Evolutionary conservation across 2,113 vertebrate genomes (phyloP), one percentile per base, ranked within the genome.

Genomic region (Recurvirostra avosetta): DNA sequence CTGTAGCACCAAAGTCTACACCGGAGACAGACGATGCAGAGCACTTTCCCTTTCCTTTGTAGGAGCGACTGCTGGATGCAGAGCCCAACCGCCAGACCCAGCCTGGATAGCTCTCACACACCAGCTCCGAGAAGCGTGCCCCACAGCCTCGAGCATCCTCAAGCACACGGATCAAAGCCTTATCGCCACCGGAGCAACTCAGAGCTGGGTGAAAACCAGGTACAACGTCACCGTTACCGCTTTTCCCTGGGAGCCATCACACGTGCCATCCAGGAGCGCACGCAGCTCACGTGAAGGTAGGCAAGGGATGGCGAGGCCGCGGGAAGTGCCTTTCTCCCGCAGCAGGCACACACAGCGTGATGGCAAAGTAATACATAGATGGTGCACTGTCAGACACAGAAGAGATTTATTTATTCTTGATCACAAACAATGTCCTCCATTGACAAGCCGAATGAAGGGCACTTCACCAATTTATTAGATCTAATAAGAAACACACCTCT

Each of bases 391-490:
- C 91, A 96, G 94, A n/a, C 83, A 95, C 1, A 73, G 88, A 74
- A 86, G 72, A 94, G 95, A 94, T 95, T 95, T 95, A 97, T 97
- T 97, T 97, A 91, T 96, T 96, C 96, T 67, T 88, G 92, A 96
- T 96, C 90, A 77, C 95, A 97, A 97, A 97, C 96, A 96, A 90
- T 86, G 90, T 95, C 96, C 94, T 91, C 89, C 87, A 95, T 94
- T 93, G 96, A 97, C 94, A 96, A 95, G 92, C 96, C 91, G 95
- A 96, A 96, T 94, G 96, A 97, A 97, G 96, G 97, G 95, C 96
- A 97, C 95, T 97, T 93, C 88, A 90, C 94, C 96, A 96, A 96
- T 98, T 97, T 97, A 97, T 97, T 97, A 97, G 94, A 90, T 95
- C 95, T 96, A 97, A 96, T 97, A 97, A 90, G 97, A 93, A 94